Base-by-base conservation (phyloP, 2,888 invertebrate genomes). In the Chymomyza amoena region DNA sequence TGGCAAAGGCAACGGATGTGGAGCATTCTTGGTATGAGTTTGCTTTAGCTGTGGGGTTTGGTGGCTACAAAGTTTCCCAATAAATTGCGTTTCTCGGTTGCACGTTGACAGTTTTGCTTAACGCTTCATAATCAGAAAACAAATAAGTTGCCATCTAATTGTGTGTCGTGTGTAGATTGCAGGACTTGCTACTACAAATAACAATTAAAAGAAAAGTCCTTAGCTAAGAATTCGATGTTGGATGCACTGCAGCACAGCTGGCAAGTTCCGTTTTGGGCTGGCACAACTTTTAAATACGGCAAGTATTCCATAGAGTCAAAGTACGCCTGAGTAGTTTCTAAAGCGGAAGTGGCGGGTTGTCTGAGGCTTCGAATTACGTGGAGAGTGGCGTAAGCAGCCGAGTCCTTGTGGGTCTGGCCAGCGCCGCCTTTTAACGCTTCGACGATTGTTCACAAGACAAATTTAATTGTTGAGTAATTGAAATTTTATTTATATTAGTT, bases 401-500 rank as follows among this genome's bases (percentile, higher is more conserved):
- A 20, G 61, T 39, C 60, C 9, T 6, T 32, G 62, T 20, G 20
- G 69, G 68, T 71, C 61, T 71, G 61, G 69, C 68, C 66, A 70
- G 77, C 69, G 69, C 73, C 64, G 75, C 77, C 75, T 86, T 87
- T 90, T 90, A 90, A 90, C 89, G 90, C 90, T 88, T 89, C 89
- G 89, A 66, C 89, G 91, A 84, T 79, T 90, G 88, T 83, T 82
- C 81, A 84, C 89, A 89, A 89, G 90, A 91, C 90, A 81, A 89
- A 91, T 91, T 91, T 91, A 91, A 91, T 91, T 91, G 91, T 91
- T 91, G 90, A 91, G 89, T 91, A 91, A 91, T 91, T 91, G 91
- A 90, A 91, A 90, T 91, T 91, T 91, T 91, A 91, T 91, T 91
- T 91, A 91, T 90, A 90, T 91, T 89, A 90, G 90, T 91, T 90